Evolutionary conservation across 2,888 invertebrate species (phyloP).

Genomic region (Pheosia tremula): DNA sequence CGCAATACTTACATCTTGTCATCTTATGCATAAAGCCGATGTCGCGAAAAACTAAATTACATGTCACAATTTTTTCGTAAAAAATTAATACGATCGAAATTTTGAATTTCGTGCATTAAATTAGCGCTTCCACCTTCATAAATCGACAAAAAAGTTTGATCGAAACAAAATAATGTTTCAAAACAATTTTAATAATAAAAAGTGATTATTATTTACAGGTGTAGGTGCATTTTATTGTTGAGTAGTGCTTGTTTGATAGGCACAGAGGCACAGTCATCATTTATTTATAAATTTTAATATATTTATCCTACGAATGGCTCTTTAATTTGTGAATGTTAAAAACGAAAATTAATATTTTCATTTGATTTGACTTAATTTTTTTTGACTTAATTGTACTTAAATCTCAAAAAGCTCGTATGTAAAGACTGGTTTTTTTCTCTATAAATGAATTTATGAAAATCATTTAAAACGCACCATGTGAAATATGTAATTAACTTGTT

Average conservation of each 20-base stretch:
- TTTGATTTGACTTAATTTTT: no score
- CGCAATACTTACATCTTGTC: no score
- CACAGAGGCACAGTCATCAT: slow-evolving; percentile 78
- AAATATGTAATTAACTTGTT: no score
- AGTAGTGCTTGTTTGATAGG: slow-evolving; percentile 74
- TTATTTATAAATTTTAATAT: slow-evolving; percentile 46
- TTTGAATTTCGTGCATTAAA: not conserved
- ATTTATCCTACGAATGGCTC: slow-evolving; percentile 45
- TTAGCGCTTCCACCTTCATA: no score
- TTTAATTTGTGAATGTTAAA: slow-evolving; percentile 30
- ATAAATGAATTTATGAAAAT: not conserved
- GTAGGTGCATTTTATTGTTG: slow-evolving; percentile 64
- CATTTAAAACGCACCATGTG: not conserved
- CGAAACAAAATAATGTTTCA: not conserved
- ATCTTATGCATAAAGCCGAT: no score
- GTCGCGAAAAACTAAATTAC: no score
- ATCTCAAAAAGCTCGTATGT: no score
- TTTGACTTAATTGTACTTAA: no score
- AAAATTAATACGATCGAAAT: no score
- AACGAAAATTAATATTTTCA: no score
- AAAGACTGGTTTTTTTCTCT: no score
- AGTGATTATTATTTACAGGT: slow-evolving; percentile 37
- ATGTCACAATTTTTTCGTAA: no score
- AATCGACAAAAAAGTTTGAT: not conserved
- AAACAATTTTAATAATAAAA: slow-evolving; percentile 21